Evolutionary conservation across 1,140 invertebrate species (phyloP).

Genomic region (Lepidotrigona ventralis): DNA sequence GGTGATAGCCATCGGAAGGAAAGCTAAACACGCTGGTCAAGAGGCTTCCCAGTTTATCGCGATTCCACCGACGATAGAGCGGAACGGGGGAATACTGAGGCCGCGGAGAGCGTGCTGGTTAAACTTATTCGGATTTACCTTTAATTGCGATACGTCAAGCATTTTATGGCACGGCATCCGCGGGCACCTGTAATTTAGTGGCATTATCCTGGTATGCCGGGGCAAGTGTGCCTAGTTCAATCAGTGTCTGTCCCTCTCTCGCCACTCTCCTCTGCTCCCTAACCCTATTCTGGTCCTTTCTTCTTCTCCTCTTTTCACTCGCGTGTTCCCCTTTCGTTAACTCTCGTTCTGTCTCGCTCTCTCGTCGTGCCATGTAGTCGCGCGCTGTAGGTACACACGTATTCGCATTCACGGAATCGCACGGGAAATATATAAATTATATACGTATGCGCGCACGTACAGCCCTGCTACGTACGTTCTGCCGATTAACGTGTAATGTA

Average conservation of each 20-base stretch:
- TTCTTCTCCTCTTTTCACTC: not conserved
- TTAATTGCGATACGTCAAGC: constrained; percentile 70
- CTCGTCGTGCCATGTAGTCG: not conserved
- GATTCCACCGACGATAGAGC: constrained; percentile 28
- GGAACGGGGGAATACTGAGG: constrained; percentile 17
- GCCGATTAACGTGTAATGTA: not conserved
- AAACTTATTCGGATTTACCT: constrained; percentile 61
- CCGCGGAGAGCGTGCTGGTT: constrained; percentile 4
- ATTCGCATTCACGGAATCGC: constrained; percentile 24
- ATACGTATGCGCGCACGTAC: not conserved
- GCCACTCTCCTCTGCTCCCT: constrained; percentile 37
- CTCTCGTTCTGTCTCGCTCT: not conserved
- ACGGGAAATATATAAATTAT: constrained; percentile 1
- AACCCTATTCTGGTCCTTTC: not conserved
- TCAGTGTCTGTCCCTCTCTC: constrained; percentile 69
- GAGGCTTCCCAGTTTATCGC: constrained; percentile 24
- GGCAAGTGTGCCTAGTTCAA: constrained; percentile 74
- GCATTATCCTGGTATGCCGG: constrained; percentile 74
- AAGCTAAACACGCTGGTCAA: constrained; percentile 2
- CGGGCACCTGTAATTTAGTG: constrained; percentile 70
- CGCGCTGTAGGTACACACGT: not conserved
- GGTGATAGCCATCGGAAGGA: constrained; percentile 25
- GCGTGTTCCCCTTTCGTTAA: constrained; percentile 7
- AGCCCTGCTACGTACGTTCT: not conserved
- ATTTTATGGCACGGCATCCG: constrained; percentile 60